Percentiles rank a stretch among this genome's conserved stretches.
Conservation (phyloP, 2,888 invertebrate genomes). For the Trachelus tabidus region DNA sequence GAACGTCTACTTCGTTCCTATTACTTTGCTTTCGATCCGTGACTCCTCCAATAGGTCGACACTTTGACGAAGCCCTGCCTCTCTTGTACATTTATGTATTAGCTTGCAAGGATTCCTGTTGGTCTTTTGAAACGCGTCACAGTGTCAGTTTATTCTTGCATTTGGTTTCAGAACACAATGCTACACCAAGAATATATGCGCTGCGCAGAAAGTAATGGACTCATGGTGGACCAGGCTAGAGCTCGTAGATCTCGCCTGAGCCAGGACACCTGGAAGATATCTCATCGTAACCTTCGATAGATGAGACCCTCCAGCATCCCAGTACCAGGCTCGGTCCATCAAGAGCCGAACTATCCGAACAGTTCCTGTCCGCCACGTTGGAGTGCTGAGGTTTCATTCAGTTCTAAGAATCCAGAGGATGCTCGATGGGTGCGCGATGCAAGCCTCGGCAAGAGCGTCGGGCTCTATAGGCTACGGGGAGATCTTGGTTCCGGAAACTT, state of each 20-base stretch:
- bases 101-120: background rate
- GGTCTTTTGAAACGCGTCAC: background rate
- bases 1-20: background rate
- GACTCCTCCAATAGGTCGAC: background rate
- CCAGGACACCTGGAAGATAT: background rate
- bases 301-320: slow-evolving; percentile 16
- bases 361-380: slow-evolving; percentile 4
- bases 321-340: slow-evolving; percentile 15
- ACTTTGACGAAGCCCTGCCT: background rate
- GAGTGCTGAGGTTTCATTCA: slow-evolving; percentile 11
- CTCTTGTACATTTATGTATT: background rate
- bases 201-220: background rate
- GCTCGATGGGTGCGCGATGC: slow-evolving; percentile 69
- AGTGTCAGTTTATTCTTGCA: background rate
- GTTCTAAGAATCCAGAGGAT: slow-evolving; percentile 21
- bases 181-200: background rate
- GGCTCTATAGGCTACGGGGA: slow-evolving; percentile 79
- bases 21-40: background rate
- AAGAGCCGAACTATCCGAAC: slow-evolving; percentile 8
- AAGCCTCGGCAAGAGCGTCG: slow-evolving; percentile 78
- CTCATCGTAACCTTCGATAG: background rate
- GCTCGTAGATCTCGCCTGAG: background rate
- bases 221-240: background rate
- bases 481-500: slow-evolving; percentile 84
- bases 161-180: background rate